Evolutionary conservation across 1,140 invertebrate species (phyloP), one percentile per base, ranked within the genome.

Genomic region (Mamestra configurata): DNA sequence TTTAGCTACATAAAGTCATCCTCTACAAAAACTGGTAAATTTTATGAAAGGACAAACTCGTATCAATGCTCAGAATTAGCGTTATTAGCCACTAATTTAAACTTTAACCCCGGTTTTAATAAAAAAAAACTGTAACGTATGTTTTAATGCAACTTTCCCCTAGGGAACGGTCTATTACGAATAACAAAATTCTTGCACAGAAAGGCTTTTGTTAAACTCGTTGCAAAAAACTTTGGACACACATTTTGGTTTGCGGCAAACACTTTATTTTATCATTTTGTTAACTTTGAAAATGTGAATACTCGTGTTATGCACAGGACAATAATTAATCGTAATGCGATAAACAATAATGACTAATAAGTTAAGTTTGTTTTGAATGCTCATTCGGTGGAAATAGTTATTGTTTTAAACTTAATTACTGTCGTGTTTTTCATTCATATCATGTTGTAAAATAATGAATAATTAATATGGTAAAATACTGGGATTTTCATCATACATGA

Each of bases 241-340:
- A 64, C 18, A 40, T 40, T 66, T 66, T 66, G 61, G 18, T 64
- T 64, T 64, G 31, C n/a, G 61, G 35, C n/a, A 18, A 40, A 66
- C 35, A 40, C 31, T 20, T 64, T 66, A 40, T 40, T 66, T 40
- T 66, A 66, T 40, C n/a, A 66, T 37, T 66, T 40, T 66, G 35
- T 40, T 66, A 13, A n/a, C 15, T 31, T 35, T 8, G 37, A 11
- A 37, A 35, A 37, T 37, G 6, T 6, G 3, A 40, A 64, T 18
- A 61, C 35, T n/a, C n/a, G 20, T 10, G 31, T 40, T 10, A 64
- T 13, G 53, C 20, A 57, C 22, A 11, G 11, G 10, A 55, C 4
- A 13, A 57, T 24, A 27, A 15, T 13, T 57, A 8, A 27, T 27
- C 15, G 13, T 18, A 35, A 18, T 37, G 6, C 37, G n/a, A 64